Conservation (phyloP, 2,888 invertebrate species). For the Lathronympha strigana region DNA sequence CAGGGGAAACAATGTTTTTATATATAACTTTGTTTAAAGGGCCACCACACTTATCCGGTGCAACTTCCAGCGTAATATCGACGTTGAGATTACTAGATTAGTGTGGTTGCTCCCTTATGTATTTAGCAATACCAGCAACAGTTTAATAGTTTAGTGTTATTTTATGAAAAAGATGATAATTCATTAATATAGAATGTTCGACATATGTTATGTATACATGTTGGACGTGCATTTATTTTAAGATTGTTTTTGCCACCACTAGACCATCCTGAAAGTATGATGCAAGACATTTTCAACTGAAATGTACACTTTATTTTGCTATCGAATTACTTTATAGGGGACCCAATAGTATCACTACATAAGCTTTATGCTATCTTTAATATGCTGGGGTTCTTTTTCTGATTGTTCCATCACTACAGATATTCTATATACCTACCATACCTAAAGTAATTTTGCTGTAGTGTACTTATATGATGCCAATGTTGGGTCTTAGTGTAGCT, state of each 20-base stretch:
- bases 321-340: constrained; percentile 22
- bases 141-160: constrained; percentile 16
- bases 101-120: not conserved
- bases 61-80: not conserved
- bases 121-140: constrained; percentile 4
- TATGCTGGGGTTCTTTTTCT: not conserved
- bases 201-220: not conserved
- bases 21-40: not conserved
- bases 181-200: constrained; percentile 20
- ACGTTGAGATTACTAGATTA: not conserved
- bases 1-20: constrained; percentile 18
- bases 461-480: not conserved
- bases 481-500: constrained; percentile 23
- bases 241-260: constrained; percentile 58
- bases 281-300: constrained; percentile 40
- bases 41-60: not conserved
- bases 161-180: not conserved
- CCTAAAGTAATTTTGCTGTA: not conserved
- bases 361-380: not conserved
- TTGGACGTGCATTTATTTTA: constrained; percentile 55
- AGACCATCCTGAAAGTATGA: constrained; percentile 28
- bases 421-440: not conserved
- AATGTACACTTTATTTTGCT: constrained; percentile 35
- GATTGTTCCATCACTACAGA: not conserved
- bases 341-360: constrained; percentile 11